These are phyloP conservation scores for Parascotia fuliginaria DNA, from an alignment of 2,888 invertebrate species.

Conservation along the genomic window DNA sequence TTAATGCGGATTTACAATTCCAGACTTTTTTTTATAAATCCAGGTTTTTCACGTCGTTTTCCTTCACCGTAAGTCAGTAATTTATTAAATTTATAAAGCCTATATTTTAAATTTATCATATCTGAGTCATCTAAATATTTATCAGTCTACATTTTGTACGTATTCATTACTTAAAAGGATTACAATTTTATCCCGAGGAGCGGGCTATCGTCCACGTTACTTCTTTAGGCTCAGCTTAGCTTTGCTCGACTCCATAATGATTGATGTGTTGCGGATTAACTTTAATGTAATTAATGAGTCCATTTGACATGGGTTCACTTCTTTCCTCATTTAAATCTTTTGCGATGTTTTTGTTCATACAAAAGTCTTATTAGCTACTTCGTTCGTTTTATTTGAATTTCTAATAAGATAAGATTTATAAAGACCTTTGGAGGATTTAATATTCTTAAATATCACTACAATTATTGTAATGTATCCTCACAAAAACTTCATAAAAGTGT, in stretches of 20 bases:
- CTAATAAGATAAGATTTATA: too few species aligned
- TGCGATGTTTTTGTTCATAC: constrained; percentile 4
- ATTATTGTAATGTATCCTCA: neutral
- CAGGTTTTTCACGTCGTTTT: too few species aligned
- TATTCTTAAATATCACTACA: too few species aligned
- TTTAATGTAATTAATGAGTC: constrained; percentile 58
- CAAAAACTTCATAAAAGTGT: neutral
- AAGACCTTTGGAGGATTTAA: too few species aligned
- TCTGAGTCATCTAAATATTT: constrained; percentile 37
- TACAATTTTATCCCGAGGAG: constrained; percentile 77
- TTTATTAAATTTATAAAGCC: neutral
- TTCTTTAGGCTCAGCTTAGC: constrained; percentile 42
- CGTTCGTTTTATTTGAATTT: too few species aligned
- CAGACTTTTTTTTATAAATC: too few species aligned
- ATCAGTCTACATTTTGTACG: constrained; percentile 58
- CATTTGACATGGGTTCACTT: constrained; percentile 33
- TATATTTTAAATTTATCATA: neutral
- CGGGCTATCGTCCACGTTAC: constrained; percentile 60
- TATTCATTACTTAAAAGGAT: constrained; percentile 84
- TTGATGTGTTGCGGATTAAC: constrained; percentile 64
- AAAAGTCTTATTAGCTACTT: too few species aligned
- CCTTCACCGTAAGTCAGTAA: too few species aligned
- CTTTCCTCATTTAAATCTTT: constrained; percentile 22
- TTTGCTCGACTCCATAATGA: constrained; percentile 53
- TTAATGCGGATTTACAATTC: too few species aligned